Percentiles rank a stretch among this genome's conserved stretches.
phyloP scores from a whole-genome alignment of 2,797 vertebrate genomes.

The Ctenopoma multispine region DNA sequence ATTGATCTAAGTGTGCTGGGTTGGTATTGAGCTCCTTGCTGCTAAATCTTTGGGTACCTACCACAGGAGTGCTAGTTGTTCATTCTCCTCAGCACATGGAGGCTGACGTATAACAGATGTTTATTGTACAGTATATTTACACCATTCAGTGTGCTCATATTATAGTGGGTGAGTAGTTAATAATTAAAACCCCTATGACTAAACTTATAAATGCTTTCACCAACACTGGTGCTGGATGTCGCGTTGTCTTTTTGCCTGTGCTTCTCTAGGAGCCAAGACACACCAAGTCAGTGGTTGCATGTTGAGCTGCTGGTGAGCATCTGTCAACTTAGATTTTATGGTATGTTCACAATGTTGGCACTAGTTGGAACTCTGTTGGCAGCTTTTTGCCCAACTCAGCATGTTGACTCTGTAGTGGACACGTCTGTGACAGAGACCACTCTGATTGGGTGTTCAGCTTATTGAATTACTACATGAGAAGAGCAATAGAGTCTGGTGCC shows the following conservation, averaged over 20 bases:
- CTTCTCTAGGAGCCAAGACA: too few relatives aligned
- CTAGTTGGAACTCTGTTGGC: too few relatives aligned
- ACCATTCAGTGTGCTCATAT: background rate
- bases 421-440: too few relatives aligned
- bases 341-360: too few relatives aligned
- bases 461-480: too few relatives aligned
- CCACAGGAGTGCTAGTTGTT: conserved; percentile 48
- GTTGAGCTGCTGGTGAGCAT: too few relatives aligned
- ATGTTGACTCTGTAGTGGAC: too few relatives aligned
- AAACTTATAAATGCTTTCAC: background rate
- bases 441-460: too few relatives aligned
- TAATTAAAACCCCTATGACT: background rate
- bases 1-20: conserved; percentile 74
- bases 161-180: background rate
- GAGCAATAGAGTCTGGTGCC: too few relatives aligned
- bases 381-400: too few relatives aligned
- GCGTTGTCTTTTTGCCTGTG: background rate
- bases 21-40: conserved; percentile 73
- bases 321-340: too few relatives aligned
- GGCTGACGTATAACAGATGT: conserved; percentile 32
- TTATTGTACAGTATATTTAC: background rate
- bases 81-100: conserved; percentile 22
- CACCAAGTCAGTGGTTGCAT: too few relatives aligned
- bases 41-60: conserved; percentile 61
- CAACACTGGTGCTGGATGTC: background rate